Evolutionary conservation across 2,888 invertebrate genomes (phyloP).

Genomic region (Phymatocera aterrima): DNA sequence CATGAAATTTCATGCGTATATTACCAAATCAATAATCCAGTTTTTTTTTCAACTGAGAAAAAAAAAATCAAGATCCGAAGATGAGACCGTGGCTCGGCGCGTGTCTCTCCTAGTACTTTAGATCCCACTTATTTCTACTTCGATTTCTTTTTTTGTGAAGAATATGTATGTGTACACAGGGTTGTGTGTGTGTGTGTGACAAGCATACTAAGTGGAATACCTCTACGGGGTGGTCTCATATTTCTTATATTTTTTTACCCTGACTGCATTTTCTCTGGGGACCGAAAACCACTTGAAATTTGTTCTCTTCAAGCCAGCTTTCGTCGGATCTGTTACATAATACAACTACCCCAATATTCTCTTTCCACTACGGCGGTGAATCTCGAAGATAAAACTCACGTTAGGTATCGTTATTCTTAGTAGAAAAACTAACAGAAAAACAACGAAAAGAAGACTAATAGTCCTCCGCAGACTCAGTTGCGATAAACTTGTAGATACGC

Average conservation of each 20-base stretch:
- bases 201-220: constrained; percentile 17
- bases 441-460: neutral
- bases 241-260: constrained; percentile 13
- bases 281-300: constrained; percentile 22
- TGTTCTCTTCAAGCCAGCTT: neutral
- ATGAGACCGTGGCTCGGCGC: neutral
- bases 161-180: neutral
- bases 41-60: neutral
- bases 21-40: neutral
- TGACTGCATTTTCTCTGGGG: constrained; percentile 12
- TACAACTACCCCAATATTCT: constrained; percentile 11
- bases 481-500: neutral
- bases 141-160: neutral
- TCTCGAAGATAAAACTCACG: neutral
- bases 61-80: neutral
- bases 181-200: neutral
- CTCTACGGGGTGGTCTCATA: constrained; percentile 20
- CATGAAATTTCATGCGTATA: neutral
- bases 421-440: neutral
- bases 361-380: neutral
- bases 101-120: neutral
- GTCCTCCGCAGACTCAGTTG: neutral
- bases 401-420: neutral
- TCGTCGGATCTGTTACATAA: neutral
- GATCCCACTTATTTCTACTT: neutral